These are phyloP conservation scores for Synanthedon formicaeformis DNA, from an alignment of 2,888 invertebrate species.

Conservation along the genomic window DNA sequence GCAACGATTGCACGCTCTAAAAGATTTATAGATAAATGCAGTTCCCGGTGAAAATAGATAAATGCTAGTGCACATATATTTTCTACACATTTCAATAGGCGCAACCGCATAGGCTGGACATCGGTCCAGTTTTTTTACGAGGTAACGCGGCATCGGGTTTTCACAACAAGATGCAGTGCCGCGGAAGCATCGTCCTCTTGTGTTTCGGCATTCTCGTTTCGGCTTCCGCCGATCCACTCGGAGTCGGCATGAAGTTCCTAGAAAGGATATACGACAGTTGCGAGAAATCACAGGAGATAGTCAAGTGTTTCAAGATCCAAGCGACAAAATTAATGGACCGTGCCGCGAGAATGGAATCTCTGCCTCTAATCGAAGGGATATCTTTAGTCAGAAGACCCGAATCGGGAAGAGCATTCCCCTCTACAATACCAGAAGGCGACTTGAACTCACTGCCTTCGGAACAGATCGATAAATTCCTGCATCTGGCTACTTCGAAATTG, in stretches of 20 bases:
- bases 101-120: constrained; percentile 56
- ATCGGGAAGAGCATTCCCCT: constrained; percentile 56
- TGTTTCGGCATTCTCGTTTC: constrained; percentile 42
- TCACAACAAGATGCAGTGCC: constrained; percentile 51
- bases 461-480: constrained; percentile 71
- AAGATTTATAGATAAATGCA: constrained; percentile 71
- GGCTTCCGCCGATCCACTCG: constrained; percentile 48
- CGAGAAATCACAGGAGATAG: constrained; percentile 71
- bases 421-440: constrained; percentile 67
- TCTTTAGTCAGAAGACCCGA: constrained; percentile 64
- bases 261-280: constrained; percentile 73
- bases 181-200: constrained; percentile 48
- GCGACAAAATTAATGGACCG: constrained; percentile 75
- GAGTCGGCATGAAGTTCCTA: constrained; percentile 57
- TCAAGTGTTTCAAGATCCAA: constrained; percentile 79
- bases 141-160: constrained; percentile 32
- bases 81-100: constrained; percentile 65
- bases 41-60: constrained; percentile 72
- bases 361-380: constrained; percentile 74
- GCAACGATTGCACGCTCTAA: constrained; percentile 71
- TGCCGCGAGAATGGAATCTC: constrained; percentile 72
- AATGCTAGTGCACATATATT: constrained; percentile 64
- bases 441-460: constrained; percentile 71
- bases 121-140: constrained; percentile 23
- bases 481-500: constrained; percentile 68